These are phyloP conservation scores for Haemorhous mexicanus DNA, from an alignment of 2,113 vertebrate species.

Conservation along the genomic window DNA sequence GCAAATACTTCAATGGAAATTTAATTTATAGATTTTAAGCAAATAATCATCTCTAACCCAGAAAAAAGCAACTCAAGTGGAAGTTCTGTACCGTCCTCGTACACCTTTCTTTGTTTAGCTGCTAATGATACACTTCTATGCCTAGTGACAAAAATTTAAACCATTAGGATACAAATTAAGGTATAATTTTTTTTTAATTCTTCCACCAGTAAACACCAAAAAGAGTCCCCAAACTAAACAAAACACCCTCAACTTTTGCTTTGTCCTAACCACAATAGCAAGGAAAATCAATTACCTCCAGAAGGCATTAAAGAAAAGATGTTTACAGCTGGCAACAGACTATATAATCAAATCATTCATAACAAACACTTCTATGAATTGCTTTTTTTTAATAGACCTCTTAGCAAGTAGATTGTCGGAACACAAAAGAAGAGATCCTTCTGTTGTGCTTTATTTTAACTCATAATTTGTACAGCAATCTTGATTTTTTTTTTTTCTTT, in stretches of 20 bases:
- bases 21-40: not conserved
- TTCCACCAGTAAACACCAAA: not conserved
- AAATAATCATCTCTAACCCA: not conserved
- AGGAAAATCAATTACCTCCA: not conserved
- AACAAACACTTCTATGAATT: not conserved
- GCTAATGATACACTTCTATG: not conserved
- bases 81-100: not conserved
- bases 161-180: not conserved
- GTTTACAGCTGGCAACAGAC: not conserved
- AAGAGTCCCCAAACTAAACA: rapidly evolving
- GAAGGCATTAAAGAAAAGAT: not conserved
- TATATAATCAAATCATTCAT: not conserved
- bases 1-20: not conserved
- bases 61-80: not conserved
- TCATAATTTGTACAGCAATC: not conserved
- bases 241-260: not conserved
- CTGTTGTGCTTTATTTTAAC: not conserved
- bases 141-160: not conserved
- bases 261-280: not conserved
- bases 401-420: not conserved
- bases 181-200: not conserved
- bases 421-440: not conserved
- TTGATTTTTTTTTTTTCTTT: not conserved
- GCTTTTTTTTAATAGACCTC: not conserved
- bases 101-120: not conserved